Base-by-base conservation (phyloP, 2,797 vertebrate species). In the Taeniopygia guttata region DNA sequence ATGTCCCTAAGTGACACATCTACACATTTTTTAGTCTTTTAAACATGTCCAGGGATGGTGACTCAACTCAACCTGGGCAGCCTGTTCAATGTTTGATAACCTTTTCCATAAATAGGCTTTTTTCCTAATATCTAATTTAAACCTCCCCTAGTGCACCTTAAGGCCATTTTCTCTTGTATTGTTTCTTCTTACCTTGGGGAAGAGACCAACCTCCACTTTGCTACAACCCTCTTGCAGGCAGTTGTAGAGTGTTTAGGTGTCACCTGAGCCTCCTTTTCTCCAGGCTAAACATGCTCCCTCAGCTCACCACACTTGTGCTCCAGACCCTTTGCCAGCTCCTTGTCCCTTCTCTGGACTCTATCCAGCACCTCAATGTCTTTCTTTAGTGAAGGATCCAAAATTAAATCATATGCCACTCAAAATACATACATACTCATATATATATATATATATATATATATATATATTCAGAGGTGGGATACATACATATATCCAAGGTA, bases 281-380 rank as follows among this genome's bases (percentile, higher is more conserved):
- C 40, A 49, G 17, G 9, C 11, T 59, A 38, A 76, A 63, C 22
- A n/a, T 3, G 4, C 23, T 90, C 8, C 43, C 12, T 58, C 43
- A 81, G 34, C 15, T 82, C 36, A 13, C 38, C 10, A 26, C n/a
- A 75, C 16, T 21, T 43, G 26, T 48, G 3, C 17, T 81, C 66
- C 38, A 77, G 13, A 52, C 7, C 4, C 15, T 56, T 62, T 18
- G 14, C 2, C 36, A 62, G 18, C 10, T 84, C 52, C 0, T 0
- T 19, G 34, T 23, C 1, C 7, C 20, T 87, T 62, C 29, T 66
- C 14, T 81, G 32, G 25, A 49, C 10, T 14, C 3, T 1, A 14
- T 69, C 11, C 17, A 69, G 29, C 17, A 74, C 7, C 23, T 77
- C 22, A 36, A 13, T 22, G 6, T 52, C 29, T 49, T 55, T 78